Conservation (phyloP, 2,797 vertebrate genomes). For the Hipposideros larvatus region DNA sequence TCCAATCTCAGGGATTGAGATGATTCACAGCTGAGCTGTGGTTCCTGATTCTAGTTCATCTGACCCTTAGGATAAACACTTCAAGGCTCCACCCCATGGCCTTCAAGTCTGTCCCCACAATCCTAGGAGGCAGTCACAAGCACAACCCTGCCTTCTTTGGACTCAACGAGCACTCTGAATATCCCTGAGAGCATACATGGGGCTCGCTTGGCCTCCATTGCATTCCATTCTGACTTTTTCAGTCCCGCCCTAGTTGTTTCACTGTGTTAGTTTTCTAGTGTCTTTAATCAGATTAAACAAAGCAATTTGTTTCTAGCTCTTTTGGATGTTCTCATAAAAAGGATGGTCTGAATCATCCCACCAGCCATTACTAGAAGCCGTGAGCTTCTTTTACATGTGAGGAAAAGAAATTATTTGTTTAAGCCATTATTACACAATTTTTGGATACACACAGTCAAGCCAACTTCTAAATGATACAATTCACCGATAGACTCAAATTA, state of each 20-base stretch:
- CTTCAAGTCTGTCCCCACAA: neutral
- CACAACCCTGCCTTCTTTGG: neutral
- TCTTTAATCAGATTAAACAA: neutral
- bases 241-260: neutral
- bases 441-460: neutral
- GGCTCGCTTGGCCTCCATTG: neutral
- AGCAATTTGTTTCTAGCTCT: too few species aligned
- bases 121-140: neutral
- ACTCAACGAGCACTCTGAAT: fast-evolving
- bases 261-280: neutral
- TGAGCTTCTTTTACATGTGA: neutral
- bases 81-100: neutral
- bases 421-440: too few species aligned
- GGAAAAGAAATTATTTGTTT: slow-evolving; percentile 12
- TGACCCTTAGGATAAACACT: neutral
- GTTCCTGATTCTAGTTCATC: neutral
- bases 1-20: neutral
- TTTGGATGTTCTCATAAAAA: neutral
- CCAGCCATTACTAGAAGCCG: neutral
- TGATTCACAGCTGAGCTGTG: neutral
- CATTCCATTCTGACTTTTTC: fast-evolving
- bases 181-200: neutral
- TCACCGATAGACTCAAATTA: neutral
- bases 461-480: neutral
- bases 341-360: neutral